Evolutionary conservation across 2,113 vertebrate species (phyloP).

Genomic region (Tinamus guttatus): DNA sequence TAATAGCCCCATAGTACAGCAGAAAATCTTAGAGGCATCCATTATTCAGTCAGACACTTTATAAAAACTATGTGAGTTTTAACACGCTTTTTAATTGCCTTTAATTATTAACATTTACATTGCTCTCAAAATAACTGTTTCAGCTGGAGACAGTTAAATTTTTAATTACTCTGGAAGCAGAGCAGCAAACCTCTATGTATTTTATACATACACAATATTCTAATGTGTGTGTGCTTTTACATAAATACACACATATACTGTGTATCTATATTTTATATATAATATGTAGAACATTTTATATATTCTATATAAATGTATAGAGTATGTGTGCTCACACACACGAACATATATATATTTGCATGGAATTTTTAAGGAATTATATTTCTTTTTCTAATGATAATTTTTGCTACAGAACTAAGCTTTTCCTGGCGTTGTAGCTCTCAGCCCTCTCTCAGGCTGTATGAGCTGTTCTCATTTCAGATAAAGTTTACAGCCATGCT

Average conservation of each 20-base stretch:
- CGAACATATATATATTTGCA: not conserved
- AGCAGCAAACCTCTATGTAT: not conserved
- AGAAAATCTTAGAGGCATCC: slow-evolving; percentile 18
- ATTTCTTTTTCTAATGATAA: not conserved
- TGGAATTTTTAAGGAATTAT: not conserved
- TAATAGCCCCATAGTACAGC: not conserved
- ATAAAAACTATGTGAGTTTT: slow-evolving; percentile 83
- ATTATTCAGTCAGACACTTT: slow-evolving; percentile 74
- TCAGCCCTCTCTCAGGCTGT: not conserved
- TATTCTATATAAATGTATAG: not conserved
- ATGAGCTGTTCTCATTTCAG: not conserved
- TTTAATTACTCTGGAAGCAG: slow-evolving; percentile 73
- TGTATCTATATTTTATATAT: not conserved
- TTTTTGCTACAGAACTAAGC: not conserved
- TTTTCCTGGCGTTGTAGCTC: not conserved
- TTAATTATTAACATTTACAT: slow-evolving; percentile 82
- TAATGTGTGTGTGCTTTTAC: not conserved
- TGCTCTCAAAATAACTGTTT: slow-evolving; percentile 65
- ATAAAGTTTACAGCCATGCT: not conserved
- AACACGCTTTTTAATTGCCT: slow-evolving; percentile 82
- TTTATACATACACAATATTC: not conserved
- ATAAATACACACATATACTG: not conserved
- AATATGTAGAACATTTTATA: not conserved
- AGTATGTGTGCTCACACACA: no score
- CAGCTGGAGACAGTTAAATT: slow-evolving; percentile 73